Percentiles rank a stretch among this genome's conserved stretches.
Conservation (phyloP, 2,113 vertebrate species). For the Corvus moneduloides region DNA sequence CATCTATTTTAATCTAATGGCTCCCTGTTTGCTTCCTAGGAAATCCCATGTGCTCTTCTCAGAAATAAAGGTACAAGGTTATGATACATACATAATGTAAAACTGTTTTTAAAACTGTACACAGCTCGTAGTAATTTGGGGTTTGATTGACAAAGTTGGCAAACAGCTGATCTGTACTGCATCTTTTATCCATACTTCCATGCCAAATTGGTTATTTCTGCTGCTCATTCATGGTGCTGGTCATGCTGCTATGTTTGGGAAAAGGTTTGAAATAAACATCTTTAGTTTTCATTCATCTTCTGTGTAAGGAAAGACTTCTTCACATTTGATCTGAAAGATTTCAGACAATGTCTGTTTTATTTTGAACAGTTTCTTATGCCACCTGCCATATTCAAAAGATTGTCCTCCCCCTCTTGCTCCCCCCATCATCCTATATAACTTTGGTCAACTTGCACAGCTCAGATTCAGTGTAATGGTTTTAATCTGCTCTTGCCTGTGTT, state of each 20-base stretch:
- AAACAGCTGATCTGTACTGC: neutral
- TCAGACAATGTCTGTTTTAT: neutral
- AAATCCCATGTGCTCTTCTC: conserved; percentile 87
- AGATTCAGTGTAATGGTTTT: neutral
- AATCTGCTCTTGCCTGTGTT: neutral
- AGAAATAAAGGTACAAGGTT: conserved; percentile 86
- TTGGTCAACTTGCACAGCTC: neutral
- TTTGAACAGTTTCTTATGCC: neutral
- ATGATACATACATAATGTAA: neutral
- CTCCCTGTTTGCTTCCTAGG: conserved; percentile 75
- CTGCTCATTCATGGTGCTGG: neutral
- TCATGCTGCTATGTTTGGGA: neutral
- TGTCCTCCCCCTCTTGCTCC: neutral
- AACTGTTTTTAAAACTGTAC: neutral
- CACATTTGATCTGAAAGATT: neutral
- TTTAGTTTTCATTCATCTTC: neutral
- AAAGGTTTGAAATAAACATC: neutral
- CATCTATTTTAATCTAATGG: neutral
- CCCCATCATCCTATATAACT: neutral
- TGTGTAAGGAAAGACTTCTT: neutral
- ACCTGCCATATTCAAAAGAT: neutral
- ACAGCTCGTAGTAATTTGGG: neutral
- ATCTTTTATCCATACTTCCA: neutral
- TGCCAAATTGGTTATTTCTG: neutral
- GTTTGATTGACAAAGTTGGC: neutral